Percentiles rank a stretch among this genome's conserved stretches.
These are phyloP conservation scores for Naja naja DNA, from an alignment of 2,113 vertebrate genomes.

Conservation along the genomic window DNA sequence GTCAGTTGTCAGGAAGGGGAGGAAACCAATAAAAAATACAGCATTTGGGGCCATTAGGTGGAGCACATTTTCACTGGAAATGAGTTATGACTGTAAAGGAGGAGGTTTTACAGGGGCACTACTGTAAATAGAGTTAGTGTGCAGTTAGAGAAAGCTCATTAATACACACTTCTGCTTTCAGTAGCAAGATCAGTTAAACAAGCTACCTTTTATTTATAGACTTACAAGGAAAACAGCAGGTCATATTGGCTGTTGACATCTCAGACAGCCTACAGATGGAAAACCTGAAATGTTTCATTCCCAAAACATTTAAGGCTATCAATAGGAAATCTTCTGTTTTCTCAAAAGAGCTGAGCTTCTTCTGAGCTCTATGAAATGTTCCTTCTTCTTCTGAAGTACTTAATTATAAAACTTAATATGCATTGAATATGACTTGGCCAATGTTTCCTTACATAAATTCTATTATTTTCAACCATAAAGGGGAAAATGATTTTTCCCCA, in stretches of 20 bases:
- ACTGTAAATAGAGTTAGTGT: constrained; percentile 81
- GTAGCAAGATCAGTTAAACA: constrained; percentile 74
- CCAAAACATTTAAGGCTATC: constrained; percentile 63
- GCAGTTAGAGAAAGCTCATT: constrained; percentile 69
- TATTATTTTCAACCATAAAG: background rate
- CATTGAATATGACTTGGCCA: constrained; percentile 49
- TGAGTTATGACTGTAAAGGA: constrained; percentile 81
- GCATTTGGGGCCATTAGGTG: constrained; percentile 51
- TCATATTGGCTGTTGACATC: constrained; percentile 71
- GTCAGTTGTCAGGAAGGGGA: constrained; percentile 71
- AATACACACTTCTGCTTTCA: constrained; percentile 68
- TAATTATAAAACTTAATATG: constrained; percentile 46
- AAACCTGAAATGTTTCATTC: constrained; percentile 69
- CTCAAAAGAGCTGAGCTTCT: constrained; percentile 60
- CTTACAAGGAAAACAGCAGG: constrained; percentile 65
- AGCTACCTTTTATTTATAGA: constrained; percentile 73
- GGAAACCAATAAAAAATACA: constrained; percentile 72
- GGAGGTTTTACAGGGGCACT: constrained; percentile 65
- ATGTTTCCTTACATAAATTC: background rate
- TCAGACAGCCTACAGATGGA: constrained; percentile 74
- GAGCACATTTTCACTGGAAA: constrained; percentile 80
- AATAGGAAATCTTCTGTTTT: constrained; percentile 68
- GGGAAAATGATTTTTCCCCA: constrained; percentile 44
- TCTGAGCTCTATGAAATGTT: constrained; percentile 54
- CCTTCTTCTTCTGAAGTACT: constrained; percentile 58